These are phyloP conservation scores for Coecobrya sp. DNA, from an alignment of 2,888 invertebrate species.

Conservation along the genomic window DNA sequence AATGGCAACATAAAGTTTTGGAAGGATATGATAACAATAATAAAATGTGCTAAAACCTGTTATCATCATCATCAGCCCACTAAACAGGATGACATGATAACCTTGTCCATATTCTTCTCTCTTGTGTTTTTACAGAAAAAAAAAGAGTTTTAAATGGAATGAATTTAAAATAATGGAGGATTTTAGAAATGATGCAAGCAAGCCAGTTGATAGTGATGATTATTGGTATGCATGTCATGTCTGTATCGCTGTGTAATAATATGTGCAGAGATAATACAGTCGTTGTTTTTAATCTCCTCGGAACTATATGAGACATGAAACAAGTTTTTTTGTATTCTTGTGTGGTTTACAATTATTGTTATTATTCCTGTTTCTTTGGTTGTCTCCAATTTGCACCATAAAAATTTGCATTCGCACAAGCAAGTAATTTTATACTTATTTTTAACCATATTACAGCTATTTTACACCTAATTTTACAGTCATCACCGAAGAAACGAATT, in stretches of 20 bases:
- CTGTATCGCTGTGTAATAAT: neutral
- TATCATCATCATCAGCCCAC: neutral
- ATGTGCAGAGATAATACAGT: too few species aligned
- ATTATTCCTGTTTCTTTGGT: conserved; percentile 15
- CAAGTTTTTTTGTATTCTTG: conserved; percentile 40
- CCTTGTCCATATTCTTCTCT: neutral
- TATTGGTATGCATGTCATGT: conserved; percentile 10
- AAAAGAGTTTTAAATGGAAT: neutral
- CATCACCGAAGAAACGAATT: neutral
- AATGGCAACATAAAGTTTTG: neutral
- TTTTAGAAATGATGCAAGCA: neutral
- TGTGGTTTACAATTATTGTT: neutral
- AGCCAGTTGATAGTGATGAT: neutral
- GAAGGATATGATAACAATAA: neutral
- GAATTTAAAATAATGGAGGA: too few species aligned
- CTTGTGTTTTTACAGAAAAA: neutral
- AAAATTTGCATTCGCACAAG: neutral
- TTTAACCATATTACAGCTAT: conserved; percentile 35
- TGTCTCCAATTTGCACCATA: too few species aligned
- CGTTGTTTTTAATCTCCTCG: neutral
- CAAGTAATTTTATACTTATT: conserved; percentile 16
- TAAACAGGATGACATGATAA: conserved; percentile 36
- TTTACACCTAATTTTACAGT: neutral
- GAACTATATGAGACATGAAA: conserved; percentile 63
- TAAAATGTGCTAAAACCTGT: conserved; percentile 65